These are phyloP conservation scores for Clistopyga incitator DNA, from an alignment of 2,888 invertebrate genomes.

Conservation along the genomic window DNA sequence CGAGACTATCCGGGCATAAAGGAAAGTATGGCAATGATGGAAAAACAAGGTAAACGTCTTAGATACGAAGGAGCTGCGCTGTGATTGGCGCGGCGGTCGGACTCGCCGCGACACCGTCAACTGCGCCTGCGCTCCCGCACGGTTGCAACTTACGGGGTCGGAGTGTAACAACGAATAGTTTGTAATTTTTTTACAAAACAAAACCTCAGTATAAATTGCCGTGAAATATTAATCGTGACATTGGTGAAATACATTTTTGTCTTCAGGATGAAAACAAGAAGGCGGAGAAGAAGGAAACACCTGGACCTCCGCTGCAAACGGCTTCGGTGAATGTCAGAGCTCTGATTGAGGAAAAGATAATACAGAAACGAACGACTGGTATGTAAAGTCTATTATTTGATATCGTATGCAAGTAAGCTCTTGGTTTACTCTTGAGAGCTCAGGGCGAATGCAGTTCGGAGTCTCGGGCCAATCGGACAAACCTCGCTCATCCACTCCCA, in stretches of 20 bases:
- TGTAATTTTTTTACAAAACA: no score
- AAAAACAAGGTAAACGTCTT: no score
- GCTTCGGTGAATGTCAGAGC: slow-evolving; percentile 96
- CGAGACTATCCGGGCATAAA: not conserved
- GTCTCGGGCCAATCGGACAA: slow-evolving; percentile 10
- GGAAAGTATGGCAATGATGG: no score
- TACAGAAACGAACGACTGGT: slow-evolving; percentile 91
- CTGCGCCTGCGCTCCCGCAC: no score
- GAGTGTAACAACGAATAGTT: no score
- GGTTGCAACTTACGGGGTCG: no score
- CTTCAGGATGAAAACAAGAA: slow-evolving; percentile 93
- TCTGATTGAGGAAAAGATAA: slow-evolving; percentile 96
- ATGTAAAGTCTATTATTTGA: slow-evolving; percentile 54
- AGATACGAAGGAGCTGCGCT: no score
- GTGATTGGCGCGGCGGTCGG: no score
- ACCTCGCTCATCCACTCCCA: slow-evolving; percentile 36
- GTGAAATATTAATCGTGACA: not conserved
- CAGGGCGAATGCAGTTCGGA: not conserved
- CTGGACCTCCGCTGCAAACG: slow-evolving; percentile 95
- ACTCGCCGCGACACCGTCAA: no score
- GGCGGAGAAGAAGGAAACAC: slow-evolving; percentile 92
- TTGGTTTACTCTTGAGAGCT: slow-evolving; percentile 42
- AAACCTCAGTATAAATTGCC: not conserved
- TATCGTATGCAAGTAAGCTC: slow-evolving; percentile 35
- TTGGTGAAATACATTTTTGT: not conserved